Evolutionary conservation across 2,888 invertebrate species (phyloP), one percentile per base, ranked within the genome.

Genomic region (Hedychridium roseum): DNA sequence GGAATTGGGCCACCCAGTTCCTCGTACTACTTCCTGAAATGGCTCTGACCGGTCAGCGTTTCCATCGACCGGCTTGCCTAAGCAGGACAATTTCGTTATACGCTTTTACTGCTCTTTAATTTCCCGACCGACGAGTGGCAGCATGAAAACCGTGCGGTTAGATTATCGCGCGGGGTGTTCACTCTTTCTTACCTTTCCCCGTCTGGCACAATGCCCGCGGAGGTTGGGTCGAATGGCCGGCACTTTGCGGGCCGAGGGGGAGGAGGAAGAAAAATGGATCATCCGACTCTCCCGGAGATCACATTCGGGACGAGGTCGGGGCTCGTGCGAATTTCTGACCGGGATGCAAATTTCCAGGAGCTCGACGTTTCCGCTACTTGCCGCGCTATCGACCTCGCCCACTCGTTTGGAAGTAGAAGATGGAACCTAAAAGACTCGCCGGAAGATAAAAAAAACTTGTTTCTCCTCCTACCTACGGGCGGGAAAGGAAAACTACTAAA

Each of bases 251-350:
- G 11, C 15, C 34, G 23, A 32, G 46, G 18, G 14, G 2, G 18
- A 14, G 23, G 11, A n/a, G 27, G 16, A 14, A 16, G 36, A n/a
- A n/a, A n/a, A 21, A 14, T 14, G 31, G 17, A 28, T 18, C n/a
- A 15, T 27, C 23, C 21, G 11, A 2, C 12, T 2, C n/a, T 27
- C 27, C 28, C 16, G 43, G 9, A 16, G 12, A 32, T 14, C 43
- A 59, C 52, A 62, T 63, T 50, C 43, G 34, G 54, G 54, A 35
- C 63, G 59, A 54, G 63, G 50, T 54, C 57, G 14, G 23, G 43
- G 26, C 17, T 15, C 12, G 14, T 20, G 18, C 3, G 30, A 46
- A 28, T 30, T 28, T 41, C 23, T 31, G 39, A 45, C 20, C 11
- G 16, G 34, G 28, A n/a, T n/a, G n/a, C n/a, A n/a, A n/a, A n/a